Base-by-base conservation (phyloP, 1,140 invertebrate species). In the Pentalonia nigronervosa region DNA sequence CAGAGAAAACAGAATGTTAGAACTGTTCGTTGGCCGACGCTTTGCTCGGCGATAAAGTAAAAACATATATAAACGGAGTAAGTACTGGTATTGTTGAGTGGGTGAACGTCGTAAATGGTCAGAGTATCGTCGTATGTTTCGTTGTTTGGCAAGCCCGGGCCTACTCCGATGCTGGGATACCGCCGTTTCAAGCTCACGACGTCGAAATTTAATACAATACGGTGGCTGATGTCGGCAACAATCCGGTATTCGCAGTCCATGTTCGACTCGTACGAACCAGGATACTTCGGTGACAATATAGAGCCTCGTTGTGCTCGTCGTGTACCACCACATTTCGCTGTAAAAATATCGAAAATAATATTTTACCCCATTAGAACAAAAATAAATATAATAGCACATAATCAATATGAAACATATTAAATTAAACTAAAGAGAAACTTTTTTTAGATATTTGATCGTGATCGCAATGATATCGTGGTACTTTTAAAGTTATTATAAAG, bases 271-370 rank as follows among this genome's bases (percentile, higher is more conserved):
- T 98, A 98, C 0, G 96, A 94, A 93, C 97, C 95, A 7, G 98
- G 98, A 95, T 98, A 99, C 94, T 97, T 97, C 6, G 98, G 98
- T 17, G 98, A 98, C 81, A 96, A 96, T 94, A 99, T 97, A 1
- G 96, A 96, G 2, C 98, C 98, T 23, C 94, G 94, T 0, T 96
- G 95, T 90, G 95, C 95, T 1, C 95, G 97, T 47, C 98, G 94
- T 50, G 95, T 96, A 34, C 98, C 98, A n/a, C 98, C 98, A 95
- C 98, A 99, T 83, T 83, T 92, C 1, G 90, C 91, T 92, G 30
- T 67, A n/a, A 67, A 89, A 41, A 87, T 87, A 93, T n/a, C 11
- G 11, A 34, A 4, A 84, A 84, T 41, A 11, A n/a, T n/a, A 67
- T 67, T 67, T n/a, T 14, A n/a, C 4, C 30, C n/a, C 30, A 67